Evolutionary conservation across 2,797 vertebrate species (phyloP), one percentile per base, ranked within the genome.

Genomic region (Acridotheres tristis): DNA sequence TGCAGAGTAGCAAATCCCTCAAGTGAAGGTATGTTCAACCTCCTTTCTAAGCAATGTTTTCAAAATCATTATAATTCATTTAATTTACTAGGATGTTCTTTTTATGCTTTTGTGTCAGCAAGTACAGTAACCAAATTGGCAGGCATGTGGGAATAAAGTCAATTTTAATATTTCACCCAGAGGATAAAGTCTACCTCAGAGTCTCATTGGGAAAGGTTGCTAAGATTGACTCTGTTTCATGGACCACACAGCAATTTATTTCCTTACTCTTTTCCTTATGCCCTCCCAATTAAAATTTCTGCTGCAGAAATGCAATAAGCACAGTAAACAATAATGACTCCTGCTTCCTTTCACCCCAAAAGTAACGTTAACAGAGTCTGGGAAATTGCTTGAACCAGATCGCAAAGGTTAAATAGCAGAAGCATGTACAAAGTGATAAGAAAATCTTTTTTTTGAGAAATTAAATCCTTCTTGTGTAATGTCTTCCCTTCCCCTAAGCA

Each of bases 11-110:
- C 42, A 89, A 93, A 77, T 89, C 65, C 59, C 42, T 83, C 45
- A 50, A 90, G 74, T 88, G 30, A 65, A 91, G 79, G 21, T 2
- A 1, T 43, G 36, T 82, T 93, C 67, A 87, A 47, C 38, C 38
- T 92, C 53, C 45, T 94, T 81, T 67, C 40, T 69, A 67, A 85
- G 51, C 13, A 5, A 73, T 55, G 18, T 95, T 95, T 95, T 93
- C 32, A 54, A 77, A 84, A 59, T 91, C 18, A 32, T 88, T 83
- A 26, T 84, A 85, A 84, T 92, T 89, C 6, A 53, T 63, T 66
- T 91, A 90, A 96, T 85, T 91, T 85, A 43, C n/a, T 51, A 75
- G 59, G 34, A 12, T 71, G 58, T 82, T 92, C 62, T 84, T 89
- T 90, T 76, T 59, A 57, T 29, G 38, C 65, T 85, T 91, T 72